phyloP scores from a whole-genome alignment of 1,140 invertebrate species.

The Macrostomum lignano region DNA sequence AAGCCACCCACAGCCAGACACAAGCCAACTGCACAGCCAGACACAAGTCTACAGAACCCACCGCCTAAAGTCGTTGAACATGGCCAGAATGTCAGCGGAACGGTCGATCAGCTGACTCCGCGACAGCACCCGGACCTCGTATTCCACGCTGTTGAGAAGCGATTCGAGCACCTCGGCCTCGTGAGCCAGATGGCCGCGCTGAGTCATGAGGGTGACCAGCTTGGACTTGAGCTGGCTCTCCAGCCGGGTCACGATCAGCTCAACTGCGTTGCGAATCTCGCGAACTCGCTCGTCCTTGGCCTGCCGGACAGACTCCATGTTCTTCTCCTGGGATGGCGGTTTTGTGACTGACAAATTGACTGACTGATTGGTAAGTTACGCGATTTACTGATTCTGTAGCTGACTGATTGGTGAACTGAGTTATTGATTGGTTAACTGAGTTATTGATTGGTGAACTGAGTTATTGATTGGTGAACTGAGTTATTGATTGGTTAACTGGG shows the following conservation, averaged over 20 bases:
- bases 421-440: no score
- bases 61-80: slow-evolving; percentile 52
- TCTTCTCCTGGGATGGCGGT: slow-evolving; percentile 53
- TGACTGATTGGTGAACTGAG: no score
- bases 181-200: slow-evolving; percentile 23
- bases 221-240: slow-evolving; percentile 66
- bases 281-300: slow-evolving; percentile 66
- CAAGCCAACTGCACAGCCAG: no score
- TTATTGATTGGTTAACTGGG: no score
- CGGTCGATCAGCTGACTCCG: slow-evolving; percentile 50
- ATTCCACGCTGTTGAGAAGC: slow-evolving; percentile 50
- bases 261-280: slow-evolving; percentile 67
- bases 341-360: no score
- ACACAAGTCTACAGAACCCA: no score
- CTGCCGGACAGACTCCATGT: slow-evolving; percentile 55
- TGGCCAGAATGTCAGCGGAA: slow-evolving; percentile 45
- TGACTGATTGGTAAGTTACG: no score
- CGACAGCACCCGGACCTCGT: slow-evolving; percentile 42
- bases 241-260: slow-evolving; percentile 60
- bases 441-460: no score
- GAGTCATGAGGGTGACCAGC: slow-evolving; percentile 48
- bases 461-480: no score
- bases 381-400: no score
- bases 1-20: no score
- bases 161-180: slow-evolving; percentile 52